Evolutionary conservation across 2,888 invertebrate species (phyloP).

Genomic region (Dione vanillae): DNA sequence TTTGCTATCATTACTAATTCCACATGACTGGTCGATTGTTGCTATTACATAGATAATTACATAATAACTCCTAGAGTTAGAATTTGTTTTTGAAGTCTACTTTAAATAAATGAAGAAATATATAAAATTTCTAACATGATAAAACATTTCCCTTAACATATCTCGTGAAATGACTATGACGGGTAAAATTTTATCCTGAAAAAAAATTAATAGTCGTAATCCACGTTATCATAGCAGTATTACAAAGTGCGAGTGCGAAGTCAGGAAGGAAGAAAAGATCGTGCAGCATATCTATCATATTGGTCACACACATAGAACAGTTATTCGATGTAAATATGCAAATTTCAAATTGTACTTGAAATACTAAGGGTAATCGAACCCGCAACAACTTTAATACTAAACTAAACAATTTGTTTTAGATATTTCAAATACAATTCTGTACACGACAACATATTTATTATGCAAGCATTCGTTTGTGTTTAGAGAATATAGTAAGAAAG

Average conservation of each 20-base stretch:
- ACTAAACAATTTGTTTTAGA: background rate
- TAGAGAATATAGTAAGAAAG: constrained; percentile 54
- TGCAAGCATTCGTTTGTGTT: constrained; percentile 73
- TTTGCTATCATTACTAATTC: constrained; percentile 40
- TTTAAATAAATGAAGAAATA: background rate
- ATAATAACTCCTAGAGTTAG: constrained; percentile 29
- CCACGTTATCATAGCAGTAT: constrained; percentile 59
- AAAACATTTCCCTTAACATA: background rate
- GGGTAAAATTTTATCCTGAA: background rate
- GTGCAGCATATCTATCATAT: constrained; percentile 76
- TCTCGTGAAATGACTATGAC: background rate
- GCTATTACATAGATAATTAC: constrained; percentile 29
- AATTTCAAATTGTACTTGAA: constrained; percentile 58
- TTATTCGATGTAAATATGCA: constrained; percentile 57
- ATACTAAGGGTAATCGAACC: background rate
- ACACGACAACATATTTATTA: constrained; percentile 57
- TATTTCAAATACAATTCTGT: constrained; percentile 58
- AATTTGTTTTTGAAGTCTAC: background rate
- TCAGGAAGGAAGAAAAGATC: constrained; percentile 59
- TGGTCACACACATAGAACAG: constrained; percentile 77
- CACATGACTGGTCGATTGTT: constrained; percentile 29
- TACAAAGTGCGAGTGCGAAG: constrained; percentile 62
- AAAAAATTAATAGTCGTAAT: background rate
- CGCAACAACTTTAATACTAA: background rate
- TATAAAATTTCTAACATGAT: background rate